phyloP scores from a whole-genome alignment of 1,140 invertebrate species.

The Dreissena polymorpha region DNA sequence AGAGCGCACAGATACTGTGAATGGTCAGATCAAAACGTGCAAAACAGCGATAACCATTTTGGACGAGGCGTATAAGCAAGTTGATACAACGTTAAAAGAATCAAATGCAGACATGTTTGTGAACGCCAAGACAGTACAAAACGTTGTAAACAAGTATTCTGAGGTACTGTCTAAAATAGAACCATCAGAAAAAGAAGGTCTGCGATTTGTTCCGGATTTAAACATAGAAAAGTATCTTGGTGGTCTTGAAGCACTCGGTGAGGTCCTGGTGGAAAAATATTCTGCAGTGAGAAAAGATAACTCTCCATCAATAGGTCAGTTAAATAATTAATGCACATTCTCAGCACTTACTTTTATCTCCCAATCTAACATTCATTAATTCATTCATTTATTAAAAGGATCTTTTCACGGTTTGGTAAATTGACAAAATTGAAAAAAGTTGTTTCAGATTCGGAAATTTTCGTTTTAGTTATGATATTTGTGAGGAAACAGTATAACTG shows the following conservation, averaged over 20 bases:
- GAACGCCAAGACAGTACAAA: constrained; percentile 13
- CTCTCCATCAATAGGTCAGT: neutral
- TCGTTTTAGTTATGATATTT: no score
- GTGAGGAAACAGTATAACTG: no score
- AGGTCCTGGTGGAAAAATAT: constrained; percentile 1
- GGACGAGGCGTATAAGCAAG: constrained; percentile 34
- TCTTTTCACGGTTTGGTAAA: no score
- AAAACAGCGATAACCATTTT: constrained; percentile 35
- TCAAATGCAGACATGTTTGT: constrained; percentile 34
- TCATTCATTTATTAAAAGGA: no score
- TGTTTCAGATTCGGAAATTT: no score
- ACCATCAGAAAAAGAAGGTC: constrained; percentile 14
- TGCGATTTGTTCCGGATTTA: constrained; percentile 15
- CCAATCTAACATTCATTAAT: no score
- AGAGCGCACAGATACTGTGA: constrained; percentile 12
- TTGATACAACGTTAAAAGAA: constrained; percentile 18
- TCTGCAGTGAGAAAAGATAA: neutral
- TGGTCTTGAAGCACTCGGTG: constrained; percentile 14
- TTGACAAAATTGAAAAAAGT: no score
- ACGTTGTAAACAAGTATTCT: constrained; percentile 16
- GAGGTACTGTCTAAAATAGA: constrained; percentile 26
- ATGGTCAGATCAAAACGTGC: constrained; percentile 29
- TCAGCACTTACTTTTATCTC: neutral
- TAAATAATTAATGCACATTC: neutral
- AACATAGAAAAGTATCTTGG: constrained; percentile 30